Conservation (phyloP, 2,113 vertebrate species). For the Chamaetylas fuelleborni region DNA sequence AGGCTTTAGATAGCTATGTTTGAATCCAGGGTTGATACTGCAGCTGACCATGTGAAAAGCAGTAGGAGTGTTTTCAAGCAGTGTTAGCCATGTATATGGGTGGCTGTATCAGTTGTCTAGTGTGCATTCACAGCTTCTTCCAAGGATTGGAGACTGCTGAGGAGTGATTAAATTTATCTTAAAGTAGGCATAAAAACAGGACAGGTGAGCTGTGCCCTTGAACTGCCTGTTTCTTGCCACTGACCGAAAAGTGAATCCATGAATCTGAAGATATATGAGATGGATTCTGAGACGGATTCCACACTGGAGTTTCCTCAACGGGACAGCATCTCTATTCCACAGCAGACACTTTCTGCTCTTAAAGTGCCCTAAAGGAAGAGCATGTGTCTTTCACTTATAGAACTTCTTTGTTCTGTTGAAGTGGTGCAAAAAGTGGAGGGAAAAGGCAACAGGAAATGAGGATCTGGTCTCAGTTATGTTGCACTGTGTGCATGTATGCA, state of each 20-base stretch:
- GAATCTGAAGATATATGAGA: background rate
- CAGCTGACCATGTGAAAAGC: background rate
- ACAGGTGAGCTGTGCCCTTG: background rate
- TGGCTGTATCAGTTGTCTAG: background rate
- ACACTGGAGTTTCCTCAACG: background rate
- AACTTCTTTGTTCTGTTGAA: background rate
- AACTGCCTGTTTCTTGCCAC: background rate
- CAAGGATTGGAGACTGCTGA: background rate
- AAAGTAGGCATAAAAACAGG: background rate
- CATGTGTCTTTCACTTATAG: background rate
- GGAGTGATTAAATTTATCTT: background rate
- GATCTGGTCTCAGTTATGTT: background rate
- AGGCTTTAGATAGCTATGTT: background rate
- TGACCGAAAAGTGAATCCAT: background rate
- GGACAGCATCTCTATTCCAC: background rate
- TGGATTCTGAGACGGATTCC: background rate
- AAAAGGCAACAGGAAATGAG: background rate
- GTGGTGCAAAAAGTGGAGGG: accelerated
- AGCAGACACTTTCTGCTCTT: background rate
- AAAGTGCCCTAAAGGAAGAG: background rate
- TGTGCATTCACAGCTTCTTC: background rate
- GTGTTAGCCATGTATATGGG: background rate
- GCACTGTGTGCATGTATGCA: accelerated
- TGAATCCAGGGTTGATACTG: background rate
- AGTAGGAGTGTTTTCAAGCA: background rate